Evolutionary conservation across 30 jellyfish, hydroid and myxozoan species (phyloP).

Genomic region (Aurelia sp.): DNA sequence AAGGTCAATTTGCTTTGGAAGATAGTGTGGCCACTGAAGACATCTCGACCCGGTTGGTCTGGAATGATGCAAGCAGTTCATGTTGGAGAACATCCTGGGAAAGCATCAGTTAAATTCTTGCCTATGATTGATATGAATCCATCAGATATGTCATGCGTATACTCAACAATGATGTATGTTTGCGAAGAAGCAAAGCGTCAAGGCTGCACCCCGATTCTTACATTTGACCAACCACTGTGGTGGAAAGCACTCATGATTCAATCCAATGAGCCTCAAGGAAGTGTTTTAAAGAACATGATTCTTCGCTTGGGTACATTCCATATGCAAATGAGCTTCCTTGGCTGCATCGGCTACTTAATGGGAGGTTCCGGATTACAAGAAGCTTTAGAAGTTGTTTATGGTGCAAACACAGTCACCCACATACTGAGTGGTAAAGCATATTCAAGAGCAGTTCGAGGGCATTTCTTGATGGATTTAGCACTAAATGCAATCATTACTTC

Average conservation of each 20-base stretch:
- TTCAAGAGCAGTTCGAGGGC: constrained; percentile 58
- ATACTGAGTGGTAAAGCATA: constrained; percentile 50
- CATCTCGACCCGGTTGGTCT: constrained; percentile 53
- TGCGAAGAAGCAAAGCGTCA: constrained; percentile 15
- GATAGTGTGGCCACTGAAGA: not conserved
- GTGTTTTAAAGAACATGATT: not conserved
- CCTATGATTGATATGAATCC: constrained; percentile 59
- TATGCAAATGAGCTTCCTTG: constrained; percentile 50
- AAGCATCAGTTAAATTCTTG: constrained; percentile 17
- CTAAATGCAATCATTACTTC: constrained; percentile 26
- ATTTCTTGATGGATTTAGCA: constrained; percentile 26
- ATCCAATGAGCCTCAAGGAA: not conserved
- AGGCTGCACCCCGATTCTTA: constrained; percentile 15
- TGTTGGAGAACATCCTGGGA: constrained; percentile 36
- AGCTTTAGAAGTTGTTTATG: constrained; percentile 30
- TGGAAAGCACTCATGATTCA: constrained; percentile 21
- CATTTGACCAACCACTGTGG: constrained; percentile 70
- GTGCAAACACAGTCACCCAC: constrained; percentile 45
- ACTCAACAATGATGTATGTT: constrained; percentile 32
- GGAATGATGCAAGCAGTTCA: constrained; percentile 38
- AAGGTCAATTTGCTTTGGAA: constrained; percentile 27
- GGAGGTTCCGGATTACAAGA: constrained; percentile 36
- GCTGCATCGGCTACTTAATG: constrained; percentile 44
- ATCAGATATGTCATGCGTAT: constrained; percentile 16
- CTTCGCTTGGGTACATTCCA: constrained; percentile 32